These are phyloP conservation scores for Antedon mediterranea DNA, from an alignment of 53 echinoderm and acorn worm genomes.

Conservation along the genomic window DNA sequence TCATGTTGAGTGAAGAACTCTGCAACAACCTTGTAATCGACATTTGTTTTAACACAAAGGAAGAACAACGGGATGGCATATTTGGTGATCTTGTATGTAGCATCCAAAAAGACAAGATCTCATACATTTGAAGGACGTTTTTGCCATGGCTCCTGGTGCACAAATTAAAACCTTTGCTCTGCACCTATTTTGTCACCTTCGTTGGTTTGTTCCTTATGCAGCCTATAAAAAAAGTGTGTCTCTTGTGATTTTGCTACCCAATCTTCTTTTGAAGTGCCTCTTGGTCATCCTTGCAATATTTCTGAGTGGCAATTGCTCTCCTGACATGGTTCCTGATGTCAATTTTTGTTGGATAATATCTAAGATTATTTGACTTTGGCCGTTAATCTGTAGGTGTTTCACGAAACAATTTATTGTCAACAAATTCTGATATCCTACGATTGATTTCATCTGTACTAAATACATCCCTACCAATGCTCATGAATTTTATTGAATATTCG, in stretches of 20 bases:
- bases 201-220: neutral
- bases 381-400: constrained; percentile 25
- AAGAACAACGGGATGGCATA: constrained; percentile 20
- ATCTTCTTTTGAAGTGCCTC: constrained; percentile 1
- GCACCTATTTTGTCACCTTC: too few relatives aligned
- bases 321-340: constrained; percentile 19
- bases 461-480: constrained; percentile 24
- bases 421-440: constrained; percentile 19
- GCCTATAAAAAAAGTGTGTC: constrained; percentile 10
- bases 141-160: constrained; percentile 26
- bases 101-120: constrained; percentile 27
- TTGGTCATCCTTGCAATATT: constrained; percentile 9
- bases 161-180: neutral
- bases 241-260: constrained; percentile 13
- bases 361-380: constrained; percentile 24
- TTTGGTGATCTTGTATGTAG: constrained; percentile 17
- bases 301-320: neutral
- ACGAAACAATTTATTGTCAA: constrained; percentile 30
- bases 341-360: constrained; percentile 24
- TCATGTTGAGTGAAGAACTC: constrained; percentile 14
- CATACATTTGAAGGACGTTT: constrained; percentile 21
- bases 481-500: constrained; percentile 20
- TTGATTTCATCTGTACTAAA: constrained; percentile 24
- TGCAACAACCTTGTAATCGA: constrained; percentile 23
- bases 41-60: constrained; percentile 29